phyloP scores from a whole-genome alignment of 2,113 vertebrate genomes.

The Shinisaurus crocodilurus region DNA sequence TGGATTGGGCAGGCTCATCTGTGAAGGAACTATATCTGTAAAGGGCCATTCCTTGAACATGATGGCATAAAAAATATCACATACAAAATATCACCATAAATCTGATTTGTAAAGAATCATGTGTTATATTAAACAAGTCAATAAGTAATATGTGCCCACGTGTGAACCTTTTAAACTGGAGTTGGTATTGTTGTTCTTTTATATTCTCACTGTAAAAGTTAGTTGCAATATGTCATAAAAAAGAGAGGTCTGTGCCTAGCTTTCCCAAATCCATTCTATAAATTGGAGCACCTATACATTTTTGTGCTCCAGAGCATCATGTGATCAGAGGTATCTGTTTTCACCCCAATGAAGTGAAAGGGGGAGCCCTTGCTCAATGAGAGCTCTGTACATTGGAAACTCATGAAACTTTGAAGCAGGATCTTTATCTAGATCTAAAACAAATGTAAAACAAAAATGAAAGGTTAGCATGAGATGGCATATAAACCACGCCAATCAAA shows the following conservation, averaged over 20 bases:
- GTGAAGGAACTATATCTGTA: neutral
- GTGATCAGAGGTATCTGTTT: neutral
- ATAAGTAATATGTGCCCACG: neutral
- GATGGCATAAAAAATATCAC: no score
- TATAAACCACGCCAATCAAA: constrained; percentile 5
- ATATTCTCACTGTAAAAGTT: neutral
- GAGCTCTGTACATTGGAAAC: neutral
- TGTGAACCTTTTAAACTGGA: neutral
- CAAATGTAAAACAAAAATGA: neutral
- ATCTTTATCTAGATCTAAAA: neutral
- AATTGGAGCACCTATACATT: neutral
- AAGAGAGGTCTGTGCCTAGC: neutral
- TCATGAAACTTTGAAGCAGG: constrained; percentile 3
- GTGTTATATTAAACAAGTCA: neutral
- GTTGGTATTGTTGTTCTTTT: neutral
- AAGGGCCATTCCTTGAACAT: neutral
- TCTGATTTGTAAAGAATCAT: neutral
- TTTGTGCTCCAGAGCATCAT: neutral
- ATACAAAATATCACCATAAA: no score
- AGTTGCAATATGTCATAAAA: neutral
- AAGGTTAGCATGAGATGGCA: neutral
- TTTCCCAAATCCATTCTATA: neutral
- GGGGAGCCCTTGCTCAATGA: neutral
- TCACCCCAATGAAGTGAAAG: neutral
- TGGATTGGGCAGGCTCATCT: neutral